These are phyloP conservation scores for Amiota minor DNA, from an alignment of 2,888 invertebrate species.

Conservation along the genomic window DNA sequence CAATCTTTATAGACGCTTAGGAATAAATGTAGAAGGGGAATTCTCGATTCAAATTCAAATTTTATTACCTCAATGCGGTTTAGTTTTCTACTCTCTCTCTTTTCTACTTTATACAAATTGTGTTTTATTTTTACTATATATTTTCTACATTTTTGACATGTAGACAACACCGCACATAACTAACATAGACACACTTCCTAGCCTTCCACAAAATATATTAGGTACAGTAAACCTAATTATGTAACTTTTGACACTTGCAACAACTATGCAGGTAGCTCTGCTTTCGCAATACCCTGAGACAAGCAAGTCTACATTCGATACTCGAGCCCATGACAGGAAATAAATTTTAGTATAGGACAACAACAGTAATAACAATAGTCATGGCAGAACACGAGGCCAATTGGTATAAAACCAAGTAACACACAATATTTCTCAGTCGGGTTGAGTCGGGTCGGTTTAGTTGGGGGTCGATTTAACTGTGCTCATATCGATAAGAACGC, in stretches of 20 bases:
- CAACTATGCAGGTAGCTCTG: constrained; percentile 54
- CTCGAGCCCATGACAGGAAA: constrained; percentile 53
- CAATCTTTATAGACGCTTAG: too few relatives aligned
- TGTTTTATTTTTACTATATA: too few relatives aligned
- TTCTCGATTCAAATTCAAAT: too few relatives aligned
- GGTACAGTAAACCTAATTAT: constrained; percentile 52
- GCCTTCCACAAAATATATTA: too few relatives aligned
- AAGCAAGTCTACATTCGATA: too few relatives aligned
- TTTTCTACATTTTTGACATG: not conserved
- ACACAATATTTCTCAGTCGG: constrained; percentile 8
- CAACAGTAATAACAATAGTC: constrained; percentile 34
- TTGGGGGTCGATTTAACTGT: not conserved
- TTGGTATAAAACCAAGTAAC: constrained; percentile 47
- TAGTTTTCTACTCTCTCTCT: not conserved
- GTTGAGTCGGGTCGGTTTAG: not conserved
- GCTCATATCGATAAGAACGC: not conserved
- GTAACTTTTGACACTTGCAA: constrained; percentile 60
- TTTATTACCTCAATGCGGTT: not conserved
- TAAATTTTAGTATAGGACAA: constrained; percentile 56
- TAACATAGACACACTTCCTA: too few relatives aligned
- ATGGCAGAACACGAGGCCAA: constrained; percentile 40
- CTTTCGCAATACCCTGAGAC: not conserved
- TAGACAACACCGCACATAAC: constrained; percentile 35
- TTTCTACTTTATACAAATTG: not conserved
- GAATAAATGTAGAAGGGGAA: too few relatives aligned